A percentile compares a stretch with the other conserved stretches of the same genome.
Evolutionary conservation across 2,888 invertebrate species (phyloP).

Genomic region (Drosophila nigricruria): DNA sequence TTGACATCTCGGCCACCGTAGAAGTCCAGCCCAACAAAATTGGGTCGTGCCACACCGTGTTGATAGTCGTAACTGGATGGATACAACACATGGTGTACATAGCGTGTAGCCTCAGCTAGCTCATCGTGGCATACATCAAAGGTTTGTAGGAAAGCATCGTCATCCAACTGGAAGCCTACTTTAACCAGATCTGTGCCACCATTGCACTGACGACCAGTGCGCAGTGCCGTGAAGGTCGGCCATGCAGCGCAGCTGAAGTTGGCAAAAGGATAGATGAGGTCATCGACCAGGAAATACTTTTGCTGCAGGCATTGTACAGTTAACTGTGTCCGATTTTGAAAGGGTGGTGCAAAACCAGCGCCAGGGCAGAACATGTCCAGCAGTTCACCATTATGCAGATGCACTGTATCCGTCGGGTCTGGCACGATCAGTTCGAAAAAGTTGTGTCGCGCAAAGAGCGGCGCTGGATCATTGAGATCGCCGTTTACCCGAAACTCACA

Average conservation of each 20-base stretch:
- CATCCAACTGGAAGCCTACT: conserved; percentile 83
- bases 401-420: conserved; percentile 72
- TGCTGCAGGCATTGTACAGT: conserved; percentile 78
- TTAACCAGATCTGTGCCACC: conserved; percentile 81
- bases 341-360: conserved; percentile 64
- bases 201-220: conserved; percentile 78
- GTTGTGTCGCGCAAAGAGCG: conserved; percentile 86
- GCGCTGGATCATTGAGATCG: conserved; percentile 86
- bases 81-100: conserved; percentile 84
- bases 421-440: conserved; percentile 76
- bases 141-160: conserved; percentile 81
- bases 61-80: conserved; percentile 85
- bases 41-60: conserved; percentile 82
- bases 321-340: conserved; percentile 61
- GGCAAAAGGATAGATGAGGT: conserved; percentile 72
- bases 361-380: conserved; percentile 82
- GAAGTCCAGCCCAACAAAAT: conserved; percentile 81
- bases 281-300: conserved; percentile 75
- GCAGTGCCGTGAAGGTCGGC: conserved; percentile 76
- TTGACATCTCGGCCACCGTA: conserved; percentile 81
- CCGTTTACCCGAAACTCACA: conserved; percentile 76
- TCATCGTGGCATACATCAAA: conserved; percentile 85
- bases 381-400: conserved; percentile 68
- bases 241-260: conserved; percentile 81
- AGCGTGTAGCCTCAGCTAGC: conserved; percentile 82